Evolutionary conservation across 2,888 invertebrate species (phyloP), one percentile per base, ranked within the genome.

Genomic region (Drosophila cognata): DNA sequence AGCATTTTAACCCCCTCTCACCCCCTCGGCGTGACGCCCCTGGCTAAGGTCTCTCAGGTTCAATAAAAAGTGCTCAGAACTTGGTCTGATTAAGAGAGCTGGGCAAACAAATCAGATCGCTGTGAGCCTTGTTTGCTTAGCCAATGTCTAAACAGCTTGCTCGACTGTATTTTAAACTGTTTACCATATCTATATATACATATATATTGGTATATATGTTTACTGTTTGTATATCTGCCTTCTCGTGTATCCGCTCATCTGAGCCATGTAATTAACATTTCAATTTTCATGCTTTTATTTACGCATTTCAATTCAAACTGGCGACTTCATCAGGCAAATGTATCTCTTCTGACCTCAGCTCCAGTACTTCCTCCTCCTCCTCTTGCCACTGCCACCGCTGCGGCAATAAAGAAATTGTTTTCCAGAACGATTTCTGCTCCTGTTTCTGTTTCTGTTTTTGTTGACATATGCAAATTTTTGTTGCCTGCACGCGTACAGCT

Each of bases 101-200:
- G 65, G 62, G 90, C 85, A 87, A 79, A 87, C 90, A 88, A 87
- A 87, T 87, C 87, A 73, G 63, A 63, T 72, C 68, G 41, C 57
- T 43, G 72, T 77, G 70, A 62, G 70, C 38, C 29, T 57, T 88
- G 78, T 89, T 86, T 88, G 70, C 76, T 89, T 88, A 83, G 71
- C 89, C 81, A 74, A 86, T 88, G 82, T 86, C 86, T 89, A 88
- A 82, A 89, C 88, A 89, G 66, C 73, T 57, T 53, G 62, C 74
- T 75, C 81, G 62, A 89, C 85, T 83, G 86, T 83, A 86, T 86
- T 89, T 86, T 87, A 87, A 89, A 87, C 84, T 87, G 87, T 87
- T 85, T 89, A 75, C 78, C 43, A 38, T 65, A 66, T 41, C 11
- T 41, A n/a, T 10, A 18, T 7, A 18, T 1, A 35, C 6, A 21